These are phyloP conservation scores for Empidonax traillii DNA, from an alignment of 2,113 vertebrate genomes.

Conservation along the genomic window DNA sequence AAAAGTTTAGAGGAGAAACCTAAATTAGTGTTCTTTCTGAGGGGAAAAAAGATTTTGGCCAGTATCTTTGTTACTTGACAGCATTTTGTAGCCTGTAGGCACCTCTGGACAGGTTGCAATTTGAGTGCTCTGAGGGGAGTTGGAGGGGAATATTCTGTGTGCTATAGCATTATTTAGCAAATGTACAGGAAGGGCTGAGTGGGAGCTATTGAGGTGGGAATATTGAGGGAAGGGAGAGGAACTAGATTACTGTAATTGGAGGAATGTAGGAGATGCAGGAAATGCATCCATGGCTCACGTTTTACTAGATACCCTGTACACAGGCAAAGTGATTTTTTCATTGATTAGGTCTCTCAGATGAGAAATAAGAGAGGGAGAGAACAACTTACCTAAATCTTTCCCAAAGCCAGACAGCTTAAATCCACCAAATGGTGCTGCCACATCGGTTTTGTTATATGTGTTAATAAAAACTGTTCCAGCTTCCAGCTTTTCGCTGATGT, in stretches of 20 bases:
- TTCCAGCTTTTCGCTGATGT: conserved; percentile 90
- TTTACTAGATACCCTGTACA: neutral
- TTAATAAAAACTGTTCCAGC: conserved; percentile 97
- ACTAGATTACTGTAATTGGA: neutral
- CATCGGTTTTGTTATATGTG: conserved; percentile 98
- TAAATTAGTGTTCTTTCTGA: neutral
- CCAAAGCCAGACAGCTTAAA: conserved; percentile 97
- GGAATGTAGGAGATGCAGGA: neutral
- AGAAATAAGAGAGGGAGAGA: neutral
- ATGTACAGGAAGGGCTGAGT: neutral
- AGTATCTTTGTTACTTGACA: neutral
- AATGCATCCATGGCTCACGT: neutral
- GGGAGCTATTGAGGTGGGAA: neutral
- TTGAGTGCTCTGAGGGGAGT: neutral
- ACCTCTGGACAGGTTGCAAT: neutral
- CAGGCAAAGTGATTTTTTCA: neutral
- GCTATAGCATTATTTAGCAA: neutral
- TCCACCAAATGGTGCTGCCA: conserved; percentile 94
- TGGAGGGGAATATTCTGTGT: neutral
- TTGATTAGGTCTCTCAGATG: neutral
- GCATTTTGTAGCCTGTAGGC: neutral
- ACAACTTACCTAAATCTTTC: conserved; percentile 90
- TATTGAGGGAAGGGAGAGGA: neutral
- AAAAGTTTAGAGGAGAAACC: neutral
- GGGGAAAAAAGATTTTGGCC: neutral